Evolutionary conservation across 2,888 invertebrate genomes (phyloP).

Genomic region (Phortica magna): DNA sequence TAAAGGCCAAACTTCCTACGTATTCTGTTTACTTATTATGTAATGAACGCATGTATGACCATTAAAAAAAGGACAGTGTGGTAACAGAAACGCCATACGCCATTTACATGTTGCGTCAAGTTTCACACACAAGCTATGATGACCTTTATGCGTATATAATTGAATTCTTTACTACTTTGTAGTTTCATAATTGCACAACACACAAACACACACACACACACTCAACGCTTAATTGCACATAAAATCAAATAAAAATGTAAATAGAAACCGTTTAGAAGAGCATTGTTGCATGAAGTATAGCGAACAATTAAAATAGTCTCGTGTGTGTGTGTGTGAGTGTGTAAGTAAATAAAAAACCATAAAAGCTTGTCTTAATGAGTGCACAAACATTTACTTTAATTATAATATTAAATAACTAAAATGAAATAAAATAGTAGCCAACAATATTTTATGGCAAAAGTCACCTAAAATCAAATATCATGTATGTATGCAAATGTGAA

Average conservation of each 20-base stretch:
- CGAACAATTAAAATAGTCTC: background rate
- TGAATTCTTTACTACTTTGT: background rate
- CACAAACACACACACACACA: background rate
- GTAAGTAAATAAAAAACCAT: background rate
- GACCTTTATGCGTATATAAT: background rate
- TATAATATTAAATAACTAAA: no score
- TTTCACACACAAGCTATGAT: background rate
- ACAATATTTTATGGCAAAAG: background rate
- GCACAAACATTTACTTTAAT: no score
- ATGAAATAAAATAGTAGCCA: no score
- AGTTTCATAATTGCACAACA: background rate
- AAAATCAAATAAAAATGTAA: background rate
- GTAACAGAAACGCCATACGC: no score
- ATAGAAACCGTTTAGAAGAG: background rate
- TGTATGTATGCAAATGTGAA: no score
- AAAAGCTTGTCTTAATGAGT: no score
- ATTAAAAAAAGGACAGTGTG: background rate
- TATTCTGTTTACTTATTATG: background rate
- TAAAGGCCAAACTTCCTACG: background rate
- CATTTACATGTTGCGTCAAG: no score
- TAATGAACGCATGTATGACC: background rate
- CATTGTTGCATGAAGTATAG: background rate
- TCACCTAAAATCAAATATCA: background rate
- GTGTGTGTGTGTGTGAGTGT: slow-evolving; percentile 30
- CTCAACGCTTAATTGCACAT: background rate